phyloP scores from a whole-genome alignment of 2,888 invertebrate genomes.

The Drosophila kanekoi region DNA sequence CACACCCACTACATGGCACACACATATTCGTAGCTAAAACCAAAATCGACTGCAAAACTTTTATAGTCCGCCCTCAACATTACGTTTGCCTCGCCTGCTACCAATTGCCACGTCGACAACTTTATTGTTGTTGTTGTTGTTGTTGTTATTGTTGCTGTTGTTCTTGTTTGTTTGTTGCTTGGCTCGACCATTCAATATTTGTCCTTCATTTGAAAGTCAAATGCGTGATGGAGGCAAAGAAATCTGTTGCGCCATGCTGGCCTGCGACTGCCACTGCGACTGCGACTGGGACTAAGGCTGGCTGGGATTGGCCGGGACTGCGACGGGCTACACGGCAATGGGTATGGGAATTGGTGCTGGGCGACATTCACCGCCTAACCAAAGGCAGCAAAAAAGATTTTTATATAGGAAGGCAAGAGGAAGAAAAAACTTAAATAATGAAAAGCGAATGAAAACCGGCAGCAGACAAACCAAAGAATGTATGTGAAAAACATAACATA shows the following conservation, averaged over 20 bases:
- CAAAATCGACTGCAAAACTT: conserved; percentile 68
- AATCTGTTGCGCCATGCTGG: conserved; percentile 71
- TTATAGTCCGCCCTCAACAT: conserved; percentile 70
- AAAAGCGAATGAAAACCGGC: conserved; percentile 56
- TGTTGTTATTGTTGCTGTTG: conserved; percentile 35
- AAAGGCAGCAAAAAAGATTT: conserved; percentile 29
- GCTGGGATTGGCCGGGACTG: conserved; percentile 35
- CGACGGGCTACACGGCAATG: conserved; percentile 13
- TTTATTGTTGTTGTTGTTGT: conserved; percentile 37
- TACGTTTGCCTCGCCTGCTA: conserved; percentile 37
- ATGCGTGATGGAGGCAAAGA: conserved; percentile 73
- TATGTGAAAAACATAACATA: conserved; percentile 77
- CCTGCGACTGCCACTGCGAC: conserved; percentile 36
- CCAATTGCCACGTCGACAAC: conserved; percentile 63
- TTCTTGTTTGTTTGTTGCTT: conserved; percentile 57
- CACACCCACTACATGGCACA: conserved; percentile 15
- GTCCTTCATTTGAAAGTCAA: conserved; percentile 82
- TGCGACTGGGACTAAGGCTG: conserved; percentile 22
- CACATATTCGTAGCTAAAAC: conserved; percentile 37
- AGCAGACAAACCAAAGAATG: conserved; percentile 73
- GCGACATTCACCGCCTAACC: conserved; percentile 28
- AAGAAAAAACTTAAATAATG: conserved; percentile 27
- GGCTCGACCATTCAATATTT: conserved; percentile 72
- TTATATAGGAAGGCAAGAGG: conserved; percentile 19
- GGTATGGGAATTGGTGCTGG: conserved; percentile 33